Percentiles rank a stretch among this genome's conserved stretches.
These are phyloP conservation scores for Uropetala carovei DNA, from an alignment of 2,888 invertebrate genomes.

Conservation along the genomic window DNA sequence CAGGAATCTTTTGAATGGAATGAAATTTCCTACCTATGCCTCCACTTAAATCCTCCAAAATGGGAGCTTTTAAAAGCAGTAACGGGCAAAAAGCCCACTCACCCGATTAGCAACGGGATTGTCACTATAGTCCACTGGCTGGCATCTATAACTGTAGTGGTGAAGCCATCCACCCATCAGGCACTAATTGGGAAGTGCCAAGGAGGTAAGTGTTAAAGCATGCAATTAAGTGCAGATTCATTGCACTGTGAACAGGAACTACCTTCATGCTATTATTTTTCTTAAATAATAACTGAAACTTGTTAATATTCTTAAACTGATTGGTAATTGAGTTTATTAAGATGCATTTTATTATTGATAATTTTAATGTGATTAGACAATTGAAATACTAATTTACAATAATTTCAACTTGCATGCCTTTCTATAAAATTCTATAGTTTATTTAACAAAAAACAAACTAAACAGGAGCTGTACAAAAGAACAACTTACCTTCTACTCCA, in stretches of 20 bases:
- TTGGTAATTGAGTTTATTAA: not conserved
- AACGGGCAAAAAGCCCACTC: slow-evolving; percentile 76
- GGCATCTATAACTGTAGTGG: slow-evolving; percentile 92
- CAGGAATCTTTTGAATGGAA: not conserved
- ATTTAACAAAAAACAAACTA: not conserved
- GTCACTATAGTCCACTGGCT: slow-evolving; percentile 92
- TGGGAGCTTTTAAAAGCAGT: not conserved
- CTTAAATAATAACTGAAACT: not conserved
- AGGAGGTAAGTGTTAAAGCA: slow-evolving; percentile 53
- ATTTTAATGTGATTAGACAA: not conserved
- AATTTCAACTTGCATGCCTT: not conserved
- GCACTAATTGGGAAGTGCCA: slow-evolving; percentile 78
- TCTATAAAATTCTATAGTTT: not conserved
- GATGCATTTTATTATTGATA: too few relatives aligned
- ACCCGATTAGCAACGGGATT: slow-evolving; percentile 89
- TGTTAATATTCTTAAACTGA: not conserved
- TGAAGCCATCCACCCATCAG: slow-evolving; percentile 94
- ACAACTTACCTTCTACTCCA: slow-evolving; percentile 36
- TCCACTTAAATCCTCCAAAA: not conserved
- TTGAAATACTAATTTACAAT: not conserved
- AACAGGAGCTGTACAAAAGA: not conserved
- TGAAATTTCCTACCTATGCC: not conserved
- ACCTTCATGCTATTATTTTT: slow-evolving; percentile 5
- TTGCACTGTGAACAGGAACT: not conserved
- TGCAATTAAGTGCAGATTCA: slow-evolving; percentile 39